phyloP scores from a whole-genome alignment of 23 tunicate genomes.

The Styela clava region DNA sequence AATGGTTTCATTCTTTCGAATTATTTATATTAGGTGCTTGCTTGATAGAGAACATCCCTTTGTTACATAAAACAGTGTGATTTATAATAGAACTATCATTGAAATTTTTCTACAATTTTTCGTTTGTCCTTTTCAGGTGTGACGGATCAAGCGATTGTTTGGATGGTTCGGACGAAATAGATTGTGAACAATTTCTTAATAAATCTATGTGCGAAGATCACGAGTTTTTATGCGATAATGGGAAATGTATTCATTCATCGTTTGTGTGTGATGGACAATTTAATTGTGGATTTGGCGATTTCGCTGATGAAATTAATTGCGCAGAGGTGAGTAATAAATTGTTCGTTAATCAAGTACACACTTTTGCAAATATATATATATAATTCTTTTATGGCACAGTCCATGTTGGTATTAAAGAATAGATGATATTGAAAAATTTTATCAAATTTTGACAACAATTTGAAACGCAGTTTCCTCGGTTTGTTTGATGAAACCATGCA shows the following conservation, averaged over 20 bases:
- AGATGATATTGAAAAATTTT: too few relatives aligned
- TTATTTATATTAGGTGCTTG: too few relatives aligned
- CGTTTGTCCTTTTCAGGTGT: constrained; percentile 29
- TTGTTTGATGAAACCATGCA: too few relatives aligned
- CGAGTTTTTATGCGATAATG: constrained; percentile 43
- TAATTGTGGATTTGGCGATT: constrained; percentile 79
- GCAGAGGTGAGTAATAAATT: constrained; percentile 20
- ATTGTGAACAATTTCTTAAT: constrained; percentile 22
- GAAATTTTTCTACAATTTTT: not conserved
- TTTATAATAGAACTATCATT: too few relatives aligned
- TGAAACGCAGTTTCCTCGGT: too few relatives aligned
- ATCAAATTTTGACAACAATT: too few relatives aligned
- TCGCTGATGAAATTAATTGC: constrained; percentile 59
- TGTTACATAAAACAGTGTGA: too few relatives aligned
- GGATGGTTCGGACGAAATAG: constrained; percentile 37
- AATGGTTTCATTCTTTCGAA: too few relatives aligned
- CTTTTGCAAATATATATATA: too few relatives aligned
- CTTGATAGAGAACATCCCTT: too few relatives aligned
- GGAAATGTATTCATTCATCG: constrained; percentile 44
- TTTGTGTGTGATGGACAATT: constrained; percentile 56
- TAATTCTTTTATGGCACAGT: too few relatives aligned
- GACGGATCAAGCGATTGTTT: constrained; percentile 39
- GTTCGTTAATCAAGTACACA: not conserved
- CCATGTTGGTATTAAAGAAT: too few relatives aligned
- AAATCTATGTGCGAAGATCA: not conserved